Evolutionary conservation across 2,797 vertebrate genomes (phyloP), one percentile per base, ranked within the genome.

Genomic region (Mallotus villosus): DNA sequence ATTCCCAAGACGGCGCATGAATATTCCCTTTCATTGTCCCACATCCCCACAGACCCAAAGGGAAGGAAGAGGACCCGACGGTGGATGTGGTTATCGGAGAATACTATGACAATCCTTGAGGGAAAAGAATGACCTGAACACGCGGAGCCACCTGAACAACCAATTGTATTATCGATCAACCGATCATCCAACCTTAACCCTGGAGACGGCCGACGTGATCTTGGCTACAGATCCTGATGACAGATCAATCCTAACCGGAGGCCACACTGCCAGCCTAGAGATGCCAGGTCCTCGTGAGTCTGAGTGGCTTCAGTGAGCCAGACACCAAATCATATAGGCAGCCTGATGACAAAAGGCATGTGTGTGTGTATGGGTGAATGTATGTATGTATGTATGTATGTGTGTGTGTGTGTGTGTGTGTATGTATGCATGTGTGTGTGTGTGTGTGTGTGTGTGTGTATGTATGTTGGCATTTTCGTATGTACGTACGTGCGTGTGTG

Each of bases 281-380:
- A 8, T 34, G 32, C 8, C 19, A 24, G 57, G 57, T 22, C n/a
- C 8, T 4, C 7, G 8, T 24, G 57, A 59, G 24, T 58, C 19
- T 11, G 7, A 24, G 27, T 16, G 62, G 19, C 34, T 65, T 34
- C 55, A 57, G 55, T 22, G 6, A 57, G 65, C 4, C 59, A 32
- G 32, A 81, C 80, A 86, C 79, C 82, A 81, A 82, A 86, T 34
- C 8, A 84, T 72, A 82, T 84, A 78, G 76, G 53, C 32, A 65
- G 71, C 68, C 68, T 63, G 73, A 83, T 65, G 74, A 80, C 69
- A 1, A 46, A 37, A 19, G 25, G 49, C 17, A 16, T 51, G 16
- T 34, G 32, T 34, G 5, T 34, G 5, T 34, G 32, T 34, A 7
- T 51, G 16, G 7, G 7, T 34, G 5, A 8, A 1, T 7, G 32